phyloP scores from a whole-genome alignment of 2,888 invertebrate species.

The Aphrophora alni region DNA sequence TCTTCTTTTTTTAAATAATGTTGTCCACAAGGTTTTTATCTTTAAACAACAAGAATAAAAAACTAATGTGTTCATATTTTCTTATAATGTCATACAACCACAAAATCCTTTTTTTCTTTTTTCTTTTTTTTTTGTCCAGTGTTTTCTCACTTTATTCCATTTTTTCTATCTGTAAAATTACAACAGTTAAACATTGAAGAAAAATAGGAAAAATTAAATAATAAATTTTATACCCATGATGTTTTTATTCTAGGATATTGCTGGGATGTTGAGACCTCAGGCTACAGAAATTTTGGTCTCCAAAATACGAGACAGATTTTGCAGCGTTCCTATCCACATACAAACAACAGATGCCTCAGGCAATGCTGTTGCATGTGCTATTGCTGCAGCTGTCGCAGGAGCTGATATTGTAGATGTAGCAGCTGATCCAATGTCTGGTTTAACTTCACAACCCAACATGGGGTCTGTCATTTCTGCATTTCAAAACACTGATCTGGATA shows the following conservation, averaged over 20 bases:
- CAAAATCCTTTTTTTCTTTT: too few species aligned
- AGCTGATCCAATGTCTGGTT: not conserved
- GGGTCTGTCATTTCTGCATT: not conserved
- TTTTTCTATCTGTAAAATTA: too few species aligned
- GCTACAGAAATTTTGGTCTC: not conserved
- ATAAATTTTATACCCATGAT: too few species aligned
- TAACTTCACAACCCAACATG: not conserved
- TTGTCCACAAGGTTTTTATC: too few species aligned
- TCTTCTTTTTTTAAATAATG: too few species aligned
- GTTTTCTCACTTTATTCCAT: too few species aligned
- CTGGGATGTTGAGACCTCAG: not conserved
- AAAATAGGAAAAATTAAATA: too few species aligned
- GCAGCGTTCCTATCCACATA: not conserved
- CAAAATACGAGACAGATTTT: not conserved
- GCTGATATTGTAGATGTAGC: not conserved
- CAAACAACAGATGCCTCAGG: not conserved
- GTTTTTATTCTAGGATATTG: not conserved
- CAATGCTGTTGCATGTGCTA: not conserved
- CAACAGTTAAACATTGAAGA: too few species aligned
- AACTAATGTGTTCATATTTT: too few species aligned
- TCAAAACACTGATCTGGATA: not conserved
- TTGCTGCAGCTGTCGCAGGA: not conserved
- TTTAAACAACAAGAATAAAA: too few species aligned
- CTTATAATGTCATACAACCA: too few species aligned
- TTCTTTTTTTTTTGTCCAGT: too few species aligned